phyloP scores from a whole-genome alignment of 1,140 invertebrate genomes.

The Caerostris extrusa region DNA sequence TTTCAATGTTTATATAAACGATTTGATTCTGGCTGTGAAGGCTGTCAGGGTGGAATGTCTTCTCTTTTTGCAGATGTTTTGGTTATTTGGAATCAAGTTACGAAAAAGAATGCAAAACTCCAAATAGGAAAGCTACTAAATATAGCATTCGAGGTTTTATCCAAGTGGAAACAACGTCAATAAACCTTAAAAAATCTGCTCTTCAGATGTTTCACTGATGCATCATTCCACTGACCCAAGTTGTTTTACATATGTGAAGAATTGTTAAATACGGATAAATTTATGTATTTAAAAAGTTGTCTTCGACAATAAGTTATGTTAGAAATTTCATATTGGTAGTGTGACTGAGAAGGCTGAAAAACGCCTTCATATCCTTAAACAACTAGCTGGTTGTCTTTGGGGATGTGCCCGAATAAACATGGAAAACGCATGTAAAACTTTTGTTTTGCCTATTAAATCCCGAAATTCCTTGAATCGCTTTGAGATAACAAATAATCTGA shows the following conservation, averaged over 20 bases:
- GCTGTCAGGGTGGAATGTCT: neutral
- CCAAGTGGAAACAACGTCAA: neutral
- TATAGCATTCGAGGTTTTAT: neutral
- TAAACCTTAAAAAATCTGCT: neutral
- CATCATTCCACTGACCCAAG: slow-evolving; percentile 18
- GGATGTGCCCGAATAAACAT: neutral
- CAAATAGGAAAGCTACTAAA: neutral
- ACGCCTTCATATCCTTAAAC: slow-evolving; percentile 12
- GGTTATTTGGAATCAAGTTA: neutral
- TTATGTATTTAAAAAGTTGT: slow-evolving; percentile 8
- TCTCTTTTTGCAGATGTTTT: slow-evolving; percentile 9
- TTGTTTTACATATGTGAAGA: neutral
- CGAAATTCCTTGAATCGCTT: too few relatives aligned
- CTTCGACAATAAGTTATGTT: slow-evolving; percentile 39
- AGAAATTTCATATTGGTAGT: slow-evolving; percentile 7
- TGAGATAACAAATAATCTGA: too few relatives aligned
- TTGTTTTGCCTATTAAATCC: neutral
- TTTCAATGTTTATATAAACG: slow-evolving; percentile 27
- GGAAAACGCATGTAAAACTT: slow-evolving; percentile 12
- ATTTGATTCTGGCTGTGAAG: neutral
- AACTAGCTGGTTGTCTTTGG: too few relatives aligned
- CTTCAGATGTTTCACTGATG: slow-evolving; percentile 23
- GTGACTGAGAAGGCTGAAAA: neutral
- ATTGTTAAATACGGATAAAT: slow-evolving; percentile 44
- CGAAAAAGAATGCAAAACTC: neutral